Percentiles rank a stretch among this genome's conserved stretches.
These are phyloP conservation scores for Heteronetta atricapilla DNA, from an alignment of 2,113 vertebrate genomes.

Conservation along the genomic window DNA sequence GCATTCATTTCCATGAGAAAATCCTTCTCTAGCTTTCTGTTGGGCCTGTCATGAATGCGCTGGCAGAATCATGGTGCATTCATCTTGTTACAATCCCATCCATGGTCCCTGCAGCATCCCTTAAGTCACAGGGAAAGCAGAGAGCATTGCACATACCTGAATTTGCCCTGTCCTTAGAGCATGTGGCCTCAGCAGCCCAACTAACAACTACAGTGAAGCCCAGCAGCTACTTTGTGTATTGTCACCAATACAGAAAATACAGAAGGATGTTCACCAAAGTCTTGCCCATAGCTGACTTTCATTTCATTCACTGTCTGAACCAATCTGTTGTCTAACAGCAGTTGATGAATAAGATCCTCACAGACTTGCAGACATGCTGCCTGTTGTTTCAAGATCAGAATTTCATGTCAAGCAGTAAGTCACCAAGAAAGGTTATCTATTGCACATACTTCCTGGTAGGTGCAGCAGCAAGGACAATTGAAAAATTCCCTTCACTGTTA, in stretches of 20 bases:
- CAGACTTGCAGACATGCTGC: neutral
- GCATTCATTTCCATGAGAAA: neutral
- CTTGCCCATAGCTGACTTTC: neutral
- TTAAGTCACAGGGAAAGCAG: neutral
- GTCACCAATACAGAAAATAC: neutral
- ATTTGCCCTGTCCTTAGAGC: rapidly evolving
- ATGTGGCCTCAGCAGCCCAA: neutral
- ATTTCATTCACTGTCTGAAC: neutral
- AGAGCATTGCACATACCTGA: neutral
- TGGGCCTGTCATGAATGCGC: rapidly evolving
- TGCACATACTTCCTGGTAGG: neutral
- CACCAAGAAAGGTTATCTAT: neutral
- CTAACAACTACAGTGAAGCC: neutral
- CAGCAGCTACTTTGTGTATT: neutral
- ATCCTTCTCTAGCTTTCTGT: neutral
- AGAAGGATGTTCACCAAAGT: neutral
- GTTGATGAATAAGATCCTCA: neutral
- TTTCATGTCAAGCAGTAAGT: neutral
- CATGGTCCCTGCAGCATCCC: neutral
- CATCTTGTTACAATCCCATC: neutral
- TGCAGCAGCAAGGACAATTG: neutral
- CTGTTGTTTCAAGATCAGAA: neutral
- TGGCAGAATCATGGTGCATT: neutral
- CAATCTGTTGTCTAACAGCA: neutral
- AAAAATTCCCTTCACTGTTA: neutral